Evolutionary conservation across 2,888 invertebrate species (phyloP).

Genomic region (Keiferia lycopersicella): DNA sequence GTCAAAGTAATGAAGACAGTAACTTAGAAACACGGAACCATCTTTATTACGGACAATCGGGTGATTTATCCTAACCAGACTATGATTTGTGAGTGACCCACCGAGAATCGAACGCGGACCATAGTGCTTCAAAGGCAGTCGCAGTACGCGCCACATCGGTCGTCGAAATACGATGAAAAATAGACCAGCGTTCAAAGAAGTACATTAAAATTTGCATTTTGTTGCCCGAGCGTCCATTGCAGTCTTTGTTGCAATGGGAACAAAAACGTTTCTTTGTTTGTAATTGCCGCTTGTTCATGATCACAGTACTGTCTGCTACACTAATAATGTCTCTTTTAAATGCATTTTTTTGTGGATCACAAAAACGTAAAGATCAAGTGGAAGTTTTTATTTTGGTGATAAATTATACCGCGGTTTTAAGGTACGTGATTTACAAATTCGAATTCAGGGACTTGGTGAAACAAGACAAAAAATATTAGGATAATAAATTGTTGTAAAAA

Average conservation of each 20-base stretch:
- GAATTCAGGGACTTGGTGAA: neutral
- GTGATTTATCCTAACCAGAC: too few relatives aligned
- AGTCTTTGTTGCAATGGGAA: neutral
- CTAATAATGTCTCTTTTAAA: too few relatives aligned
- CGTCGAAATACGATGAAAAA: conserved; percentile 1
- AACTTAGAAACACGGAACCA: too few relatives aligned
- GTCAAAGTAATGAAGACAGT: too few relatives aligned
- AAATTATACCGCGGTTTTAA: neutral
- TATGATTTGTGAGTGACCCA: too few relatives aligned
- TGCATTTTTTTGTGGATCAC: too few relatives aligned
- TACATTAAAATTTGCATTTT: conserved; percentile 14
- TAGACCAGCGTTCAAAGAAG: neutral
- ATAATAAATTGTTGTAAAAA: neutral
- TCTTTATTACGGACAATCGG: too few relatives aligned
- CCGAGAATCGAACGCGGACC: too few relatives aligned
- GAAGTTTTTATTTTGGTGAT: neutral
- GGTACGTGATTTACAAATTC: neutral
- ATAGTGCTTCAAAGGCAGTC: too few relatives aligned
- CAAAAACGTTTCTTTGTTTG: conserved; percentile 7
- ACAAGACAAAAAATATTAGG: neutral
- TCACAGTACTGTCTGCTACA: neutral
- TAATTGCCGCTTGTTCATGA: neutral
- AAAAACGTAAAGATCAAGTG: neutral
- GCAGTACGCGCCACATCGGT: too few relatives aligned
- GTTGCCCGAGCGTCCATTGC: neutral